Evolutionary conservation across 1,140 invertebrate genomes (phyloP), one percentile per base, ranked within the genome.

Genomic region (Cyclargus thomasi): DNA sequence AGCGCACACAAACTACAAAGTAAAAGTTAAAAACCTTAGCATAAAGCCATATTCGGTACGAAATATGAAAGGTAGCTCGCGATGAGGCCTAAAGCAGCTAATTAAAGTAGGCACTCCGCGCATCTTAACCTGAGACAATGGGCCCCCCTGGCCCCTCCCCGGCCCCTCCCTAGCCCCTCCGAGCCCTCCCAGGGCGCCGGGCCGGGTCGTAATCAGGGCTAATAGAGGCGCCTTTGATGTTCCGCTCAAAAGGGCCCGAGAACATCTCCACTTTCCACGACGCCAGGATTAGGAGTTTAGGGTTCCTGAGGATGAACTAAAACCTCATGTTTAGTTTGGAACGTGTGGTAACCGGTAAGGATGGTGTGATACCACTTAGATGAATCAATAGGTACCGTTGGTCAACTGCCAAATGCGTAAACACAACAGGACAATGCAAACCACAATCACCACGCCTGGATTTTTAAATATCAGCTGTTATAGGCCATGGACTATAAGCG

Each of bases 221-320:
- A 89, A 89, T 89, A 89, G 86, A 87, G 86, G 76, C 85, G 83
- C 81, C 86, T 89, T 89, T 89, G 86, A 89, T 89, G 83, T 87
- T 79, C 80, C 77, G 64, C 80, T 89, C 86, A 89, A 89, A 89
- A 85, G 68, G 76, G 74, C 55, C 53, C 18, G 53, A 59, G 55
- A 59, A 18, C 55, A 59, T 59, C 20, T 59, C 20, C 55, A 59
- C n/a, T 59, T 20, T 57, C 20, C 55, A 18, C 18, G 55, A 17
- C 20, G 8, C n/a, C 11, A 18, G 18, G 20, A 59, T 18, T 59
- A 59, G 55, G 18, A 20, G 53, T 18, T 55, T 55, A 55, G 53
- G 53, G 55, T 59, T 59, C 55, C 20, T 16, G 39, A 11, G 14
- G 11, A 47, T 14, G 14, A 47, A 47, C 39, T 21, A 21, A 11